phyloP scores from a whole-genome alignment of 2,797 vertebrate species.

The Alauda arvensis region DNA sequence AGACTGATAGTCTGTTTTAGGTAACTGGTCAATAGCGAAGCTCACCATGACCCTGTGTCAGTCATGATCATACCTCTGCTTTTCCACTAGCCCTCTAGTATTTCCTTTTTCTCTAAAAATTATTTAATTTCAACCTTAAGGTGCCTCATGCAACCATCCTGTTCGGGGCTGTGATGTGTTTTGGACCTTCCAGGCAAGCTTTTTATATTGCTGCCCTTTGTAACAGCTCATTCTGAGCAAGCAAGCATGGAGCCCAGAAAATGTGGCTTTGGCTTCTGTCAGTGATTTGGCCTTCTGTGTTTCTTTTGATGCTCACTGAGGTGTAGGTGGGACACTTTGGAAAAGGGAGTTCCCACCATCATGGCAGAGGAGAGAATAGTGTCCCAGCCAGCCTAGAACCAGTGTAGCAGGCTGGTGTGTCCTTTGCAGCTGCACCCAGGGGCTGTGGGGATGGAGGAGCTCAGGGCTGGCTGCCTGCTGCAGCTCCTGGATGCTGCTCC shows the following conservation, averaged over 20 bases:
- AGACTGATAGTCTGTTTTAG: background rate
- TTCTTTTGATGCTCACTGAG: background rate
- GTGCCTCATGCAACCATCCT: background rate
- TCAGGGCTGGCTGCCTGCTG: background rate
- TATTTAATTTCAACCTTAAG: background rate
- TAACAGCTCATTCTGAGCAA: background rate
- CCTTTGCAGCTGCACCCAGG: background rate
- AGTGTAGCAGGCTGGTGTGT: background rate
- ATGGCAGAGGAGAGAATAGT: accelerated
- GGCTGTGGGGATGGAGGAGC: accelerated
- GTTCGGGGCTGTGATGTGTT: background rate
- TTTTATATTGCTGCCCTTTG: background rate
- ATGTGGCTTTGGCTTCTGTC: background rate
- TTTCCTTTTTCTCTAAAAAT: background rate
- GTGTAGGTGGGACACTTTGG: background rate
- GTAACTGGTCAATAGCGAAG: background rate
- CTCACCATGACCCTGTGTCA: background rate
- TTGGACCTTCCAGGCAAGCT: background rate
- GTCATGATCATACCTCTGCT: background rate
- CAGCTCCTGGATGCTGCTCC: accelerated
- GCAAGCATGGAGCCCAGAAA: background rate
- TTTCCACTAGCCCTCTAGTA: background rate
- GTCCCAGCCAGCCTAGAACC: background rate
- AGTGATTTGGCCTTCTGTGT: background rate
- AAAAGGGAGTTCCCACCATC: background rate